Evolutionary conservation across 2,797 vertebrate genomes (phyloP).

Genomic region (Intellagama lesueurii): DNA sequence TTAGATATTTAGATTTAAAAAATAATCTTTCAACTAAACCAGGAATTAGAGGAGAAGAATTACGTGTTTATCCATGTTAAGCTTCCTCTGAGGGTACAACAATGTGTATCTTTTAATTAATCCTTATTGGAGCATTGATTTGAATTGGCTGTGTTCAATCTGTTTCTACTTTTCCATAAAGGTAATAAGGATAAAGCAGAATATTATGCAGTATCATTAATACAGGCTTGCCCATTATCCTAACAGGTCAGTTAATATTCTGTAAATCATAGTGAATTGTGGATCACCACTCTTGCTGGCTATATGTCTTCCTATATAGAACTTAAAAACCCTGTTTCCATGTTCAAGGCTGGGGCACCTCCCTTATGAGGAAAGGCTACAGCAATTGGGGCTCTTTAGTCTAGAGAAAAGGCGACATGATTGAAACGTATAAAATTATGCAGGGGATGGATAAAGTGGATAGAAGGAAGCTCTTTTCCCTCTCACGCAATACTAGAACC

Average conservation of each 20-base stretch:
- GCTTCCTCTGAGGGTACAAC: constrained; percentile 7
- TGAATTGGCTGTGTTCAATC: not conserved
- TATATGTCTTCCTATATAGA: not conserved
- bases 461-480: too few relatives aligned
- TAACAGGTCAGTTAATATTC: not conserved
- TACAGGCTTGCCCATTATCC: not conserved
- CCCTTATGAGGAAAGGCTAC: too few relatives aligned
- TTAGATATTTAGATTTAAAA: constrained; percentile 5
- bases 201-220: not conserved
- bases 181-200: not conserved
- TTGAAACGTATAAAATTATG: too few relatives aligned
- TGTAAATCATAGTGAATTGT: not conserved
- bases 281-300: not conserved
- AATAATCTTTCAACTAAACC: not conserved
- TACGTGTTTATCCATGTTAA: constrained; percentile 15
- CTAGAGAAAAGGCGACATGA: too few relatives aligned
- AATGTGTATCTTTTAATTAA: not conserved
- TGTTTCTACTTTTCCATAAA: not conserved
- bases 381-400: too few relatives aligned
- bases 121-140: constrained; percentile 8
- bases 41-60: constrained; percentile 2
- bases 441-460: too few relatives aligned
- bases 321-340: not conserved
- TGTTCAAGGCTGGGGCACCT: too few relatives aligned
- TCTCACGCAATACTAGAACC: too few relatives aligned